These are phyloP conservation scores for Mellilla xanthometata DNA, from an alignment of 2,888 invertebrate species.

Conservation along the genomic window DNA sequence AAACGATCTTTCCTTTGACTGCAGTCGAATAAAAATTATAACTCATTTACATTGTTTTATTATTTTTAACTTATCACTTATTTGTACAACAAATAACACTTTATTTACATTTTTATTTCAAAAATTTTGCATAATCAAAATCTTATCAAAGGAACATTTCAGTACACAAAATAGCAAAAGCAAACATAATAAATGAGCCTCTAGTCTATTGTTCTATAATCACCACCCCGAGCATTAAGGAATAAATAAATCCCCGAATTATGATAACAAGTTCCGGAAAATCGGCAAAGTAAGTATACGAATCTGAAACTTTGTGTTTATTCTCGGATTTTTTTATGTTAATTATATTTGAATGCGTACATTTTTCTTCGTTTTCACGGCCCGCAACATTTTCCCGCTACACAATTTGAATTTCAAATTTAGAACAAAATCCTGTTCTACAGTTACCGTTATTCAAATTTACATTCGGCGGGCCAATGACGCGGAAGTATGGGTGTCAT, in stretches of 20 bases:
- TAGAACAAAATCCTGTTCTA: constrained; percentile 61
- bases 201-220: constrained; percentile 18
- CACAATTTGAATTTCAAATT: constrained; percentile 73
- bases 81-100: too few relatives aligned
- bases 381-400: constrained; percentile 59
- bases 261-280: constrained; percentile 39
- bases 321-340: constrained; percentile 59
- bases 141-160: too few relatives aligned
- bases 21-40: too few relatives aligned
- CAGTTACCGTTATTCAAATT: constrained; percentile 66
- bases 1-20: too few relatives aligned
- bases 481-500: constrained; percentile 68
- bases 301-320: constrained; percentile 57
- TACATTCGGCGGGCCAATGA: constrained; percentile 68
- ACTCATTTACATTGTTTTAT: too few relatives aligned
- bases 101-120: too few relatives aligned
- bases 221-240: constrained; percentile 17
- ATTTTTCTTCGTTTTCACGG: constrained; percentile 62
- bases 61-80: too few relatives aligned
- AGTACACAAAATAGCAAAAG: constrained; percentile 2
- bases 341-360: constrained; percentile 68
- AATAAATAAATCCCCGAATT: constrained; percentile 38
- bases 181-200: constrained; percentile 6
- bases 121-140: too few relatives aligned
- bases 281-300: constrained; percentile 35